These are phyloP conservation scores for human (Homo sapiens) DNA, from an alignment of 2,113 vertebrate species.

Conservation along the genomic window DNA sequence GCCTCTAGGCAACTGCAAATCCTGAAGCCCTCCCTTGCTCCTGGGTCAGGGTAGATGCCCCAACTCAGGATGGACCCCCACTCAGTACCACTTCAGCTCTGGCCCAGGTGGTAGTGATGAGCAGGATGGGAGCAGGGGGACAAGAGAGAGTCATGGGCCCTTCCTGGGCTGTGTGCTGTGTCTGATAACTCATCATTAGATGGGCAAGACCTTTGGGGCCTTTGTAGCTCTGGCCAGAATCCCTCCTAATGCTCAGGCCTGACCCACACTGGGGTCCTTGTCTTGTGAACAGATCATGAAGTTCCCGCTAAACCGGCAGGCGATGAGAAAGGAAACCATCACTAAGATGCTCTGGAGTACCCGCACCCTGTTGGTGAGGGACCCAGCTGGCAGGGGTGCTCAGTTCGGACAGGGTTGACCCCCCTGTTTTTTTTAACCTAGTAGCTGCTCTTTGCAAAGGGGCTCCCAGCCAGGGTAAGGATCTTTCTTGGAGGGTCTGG, in stretches of 20 bases:
- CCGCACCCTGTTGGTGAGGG: conserved; percentile 43
- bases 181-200: conserved; percentile 6
- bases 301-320: not conserved
- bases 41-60: not conserved
- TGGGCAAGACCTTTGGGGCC: not conserved
- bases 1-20: not conserved
- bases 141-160: not conserved
- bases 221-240: not conserved
- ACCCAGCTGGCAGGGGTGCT: not conserved
- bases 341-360: not conserved
- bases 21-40: not conserved
- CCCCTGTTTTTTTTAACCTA: not conserved
- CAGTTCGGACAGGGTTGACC: not conserved
- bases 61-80: not conserved
- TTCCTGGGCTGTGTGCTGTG: not conserved
- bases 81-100: not conserved
- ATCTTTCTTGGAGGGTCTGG: not conserved
- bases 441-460: not conserved
- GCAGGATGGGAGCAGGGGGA: not conserved
- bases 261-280: not conserved
- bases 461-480: not conserved
- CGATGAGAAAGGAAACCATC: not conserved
- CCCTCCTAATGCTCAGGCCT: not conserved
- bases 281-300: conserved; percentile 41
- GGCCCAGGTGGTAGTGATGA: not conserved